Conservation (phyloP, 2,888 invertebrate species). For the Callyntrura sp. region DNA sequence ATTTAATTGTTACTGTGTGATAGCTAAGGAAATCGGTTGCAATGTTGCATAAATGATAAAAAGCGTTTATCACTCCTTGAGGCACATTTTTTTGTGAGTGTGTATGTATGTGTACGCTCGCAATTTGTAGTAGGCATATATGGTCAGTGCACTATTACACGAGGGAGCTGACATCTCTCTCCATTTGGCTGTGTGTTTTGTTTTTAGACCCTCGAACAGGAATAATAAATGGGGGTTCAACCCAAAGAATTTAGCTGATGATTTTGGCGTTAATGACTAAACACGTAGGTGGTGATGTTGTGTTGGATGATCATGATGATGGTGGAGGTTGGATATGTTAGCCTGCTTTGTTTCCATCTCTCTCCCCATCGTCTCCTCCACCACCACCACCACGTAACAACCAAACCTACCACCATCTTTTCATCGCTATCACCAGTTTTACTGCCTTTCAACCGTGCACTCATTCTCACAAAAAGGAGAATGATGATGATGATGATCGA, state of each 20-base stretch:
- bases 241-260: slow-evolving; percentile 64
- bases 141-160: slow-evolving; percentile 15
- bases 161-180: slow-evolving; percentile 41
- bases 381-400: slow-evolving; percentile 1
- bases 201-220: slow-evolving; percentile 47
- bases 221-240: slow-evolving; percentile 71
- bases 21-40: slow-evolving; percentile 26
- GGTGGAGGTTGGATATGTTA: slow-evolving; percentile 46
- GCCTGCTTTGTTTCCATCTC: slow-evolving; percentile 51
- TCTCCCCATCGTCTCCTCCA: too few relatives aligned
- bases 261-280: slow-evolving; percentile 71
- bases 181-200: neutral
- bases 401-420: slow-evolving; percentile 54
- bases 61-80: slow-evolving; percentile 34
- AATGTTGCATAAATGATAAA: slow-evolving; percentile 28
- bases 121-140: slow-evolving; percentile 60
- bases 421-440: slow-evolving; percentile 38
- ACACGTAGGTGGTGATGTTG: slow-evolving; percentile 67
- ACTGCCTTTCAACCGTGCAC: slow-evolving; percentile 10
- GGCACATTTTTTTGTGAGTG: slow-evolving; percentile 23
- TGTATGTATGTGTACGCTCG: slow-evolving; percentile 10
- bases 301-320: slow-evolving; percentile 50
- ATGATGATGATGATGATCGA: slow-evolving; percentile 47
- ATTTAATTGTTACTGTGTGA: slow-evolving; percentile 52
- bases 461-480: neutral